Conservation (phyloP, 2,888 invertebrate genomes). For the Acleris cristana region DNA sequence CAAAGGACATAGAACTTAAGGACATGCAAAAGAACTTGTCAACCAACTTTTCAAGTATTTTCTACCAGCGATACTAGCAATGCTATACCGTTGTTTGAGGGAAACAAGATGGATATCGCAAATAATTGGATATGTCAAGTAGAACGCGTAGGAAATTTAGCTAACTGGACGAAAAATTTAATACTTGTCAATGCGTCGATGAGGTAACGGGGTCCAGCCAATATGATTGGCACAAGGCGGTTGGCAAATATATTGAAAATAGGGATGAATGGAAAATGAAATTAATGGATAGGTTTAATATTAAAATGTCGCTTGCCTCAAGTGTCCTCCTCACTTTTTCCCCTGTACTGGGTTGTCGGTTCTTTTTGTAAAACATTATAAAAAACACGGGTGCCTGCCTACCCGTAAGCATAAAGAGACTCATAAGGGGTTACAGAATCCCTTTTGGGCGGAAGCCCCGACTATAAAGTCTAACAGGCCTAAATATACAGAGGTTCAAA, state of each 20-base stretch:
- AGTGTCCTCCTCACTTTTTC: no score
- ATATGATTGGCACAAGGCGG: neutral
- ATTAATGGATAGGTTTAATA: neutral
- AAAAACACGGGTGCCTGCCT: no score
- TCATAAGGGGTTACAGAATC: no score
- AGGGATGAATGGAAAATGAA: neutral
- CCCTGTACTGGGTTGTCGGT: no score
- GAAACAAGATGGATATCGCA: neutral
- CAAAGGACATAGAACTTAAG: neutral
- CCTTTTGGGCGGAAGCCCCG: no score
- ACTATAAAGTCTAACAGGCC: no score
- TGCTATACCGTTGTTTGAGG: neutral
- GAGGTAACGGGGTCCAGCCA: neutral
- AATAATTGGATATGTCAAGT: neutral
- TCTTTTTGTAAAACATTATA: no score
- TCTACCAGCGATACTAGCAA: neutral
- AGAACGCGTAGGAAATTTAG: neutral
- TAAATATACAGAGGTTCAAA: no score
- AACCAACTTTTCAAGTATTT: neutral
- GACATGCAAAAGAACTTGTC: neutral
- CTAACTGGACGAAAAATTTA: neutral
- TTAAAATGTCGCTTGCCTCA: neutral
- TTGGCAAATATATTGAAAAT: neutral
- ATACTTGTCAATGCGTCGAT: neutral
- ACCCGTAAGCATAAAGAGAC: no score